Percentiles rank a stretch among this genome's conserved stretches.
These are phyloP conservation scores for Mamestra configurata DNA, from an alignment of 1,140 invertebrate species.

Conservation along the genomic window DNA sequence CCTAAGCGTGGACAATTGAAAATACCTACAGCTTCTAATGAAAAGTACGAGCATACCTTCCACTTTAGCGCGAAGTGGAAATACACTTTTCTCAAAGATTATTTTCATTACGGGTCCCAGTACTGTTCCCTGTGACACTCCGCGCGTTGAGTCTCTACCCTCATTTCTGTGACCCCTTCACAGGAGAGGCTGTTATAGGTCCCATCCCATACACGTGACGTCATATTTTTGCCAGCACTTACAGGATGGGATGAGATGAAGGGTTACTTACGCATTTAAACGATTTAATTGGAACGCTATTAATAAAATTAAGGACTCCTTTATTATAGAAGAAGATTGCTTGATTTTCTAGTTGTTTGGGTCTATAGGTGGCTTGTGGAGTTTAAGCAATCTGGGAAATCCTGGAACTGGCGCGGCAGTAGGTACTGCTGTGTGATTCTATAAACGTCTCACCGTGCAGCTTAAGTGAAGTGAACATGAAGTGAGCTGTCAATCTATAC, in stretches of 20 bases:
- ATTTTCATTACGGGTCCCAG: not conserved
- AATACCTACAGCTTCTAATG: not conserved
- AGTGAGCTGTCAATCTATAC: too few species aligned
- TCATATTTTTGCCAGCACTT: not conserved
- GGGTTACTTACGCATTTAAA: not conserved
- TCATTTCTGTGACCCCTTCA: not conserved
- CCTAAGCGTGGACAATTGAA: not conserved
- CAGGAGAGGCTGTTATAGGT: not conserved
- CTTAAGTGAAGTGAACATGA: too few species aligned
- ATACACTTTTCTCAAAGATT: not conserved
- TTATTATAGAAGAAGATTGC: not conserved
- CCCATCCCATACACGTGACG: not conserved
- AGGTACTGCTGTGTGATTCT: too few species aligned
- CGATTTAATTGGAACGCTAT: not conserved
- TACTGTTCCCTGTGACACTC: not conserved
- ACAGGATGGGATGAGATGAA: not conserved
- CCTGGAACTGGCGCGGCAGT: too few species aligned
- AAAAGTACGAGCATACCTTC: not conserved
- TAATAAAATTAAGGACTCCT: not conserved
- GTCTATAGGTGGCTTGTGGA: too few species aligned
- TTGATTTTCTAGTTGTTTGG: not conserved
- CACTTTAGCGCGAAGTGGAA: not conserved
- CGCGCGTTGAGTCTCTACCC: not conserved
- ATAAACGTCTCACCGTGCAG: too few species aligned
- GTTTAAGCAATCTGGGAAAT: too few species aligned